Evolutionary conservation across 2,888 invertebrate genomes (phyloP).

Genomic region (Andrena chrysosceles): DNA sequence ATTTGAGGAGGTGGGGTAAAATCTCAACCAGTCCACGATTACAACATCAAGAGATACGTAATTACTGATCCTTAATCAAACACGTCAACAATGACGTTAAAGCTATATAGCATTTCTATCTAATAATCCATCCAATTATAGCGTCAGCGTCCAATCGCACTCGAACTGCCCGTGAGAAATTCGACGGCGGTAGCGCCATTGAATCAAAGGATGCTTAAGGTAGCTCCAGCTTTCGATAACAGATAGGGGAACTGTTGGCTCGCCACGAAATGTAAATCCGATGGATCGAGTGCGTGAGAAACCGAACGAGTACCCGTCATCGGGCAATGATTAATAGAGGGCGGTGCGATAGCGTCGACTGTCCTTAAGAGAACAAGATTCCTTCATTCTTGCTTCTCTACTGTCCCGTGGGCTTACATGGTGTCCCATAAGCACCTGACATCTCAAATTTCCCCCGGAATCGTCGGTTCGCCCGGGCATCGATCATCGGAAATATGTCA

Average conservation of each 20-base stretch:
- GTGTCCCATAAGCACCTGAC: slow-evolving; percentile 75
- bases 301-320: slow-evolving; percentile 71
- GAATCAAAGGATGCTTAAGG: slow-evolving; percentile 57
- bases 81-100: slow-evolving; percentile 37
- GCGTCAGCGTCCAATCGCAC: slow-evolving; percentile 24
- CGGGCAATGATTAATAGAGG: slow-evolving; percentile 75
- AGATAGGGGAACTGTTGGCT: slow-evolving; percentile 37
- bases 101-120: slow-evolving; percentile 43
- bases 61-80: slow-evolving; percentile 35
- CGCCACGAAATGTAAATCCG: slow-evolving; percentile 54
- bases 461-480: slow-evolving; percentile 63
- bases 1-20: background rate
- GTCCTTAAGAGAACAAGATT: slow-evolving; percentile 68
- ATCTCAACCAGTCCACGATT: background rate
- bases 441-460: slow-evolving; percentile 59
- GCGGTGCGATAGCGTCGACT: slow-evolving; percentile 67
- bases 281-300: slow-evolving; percentile 73
- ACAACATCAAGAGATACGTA: background rate
- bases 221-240: slow-evolving; percentile 61
- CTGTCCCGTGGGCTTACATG: slow-evolving; percentile 61
- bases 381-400: slow-evolving; percentile 50
- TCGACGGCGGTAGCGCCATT: slow-evolving; percentile 49
- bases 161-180: slow-evolving; percentile 44
- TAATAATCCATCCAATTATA: slow-evolving; percentile 59
- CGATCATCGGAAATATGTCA: slow-evolving; percentile 73